Percentiles rank a stretch among this genome's conserved stretches.
Evolutionary conservation across 1,140 invertebrate genomes (phyloP).

Genomic region (Tetraneura akinire): DNA sequence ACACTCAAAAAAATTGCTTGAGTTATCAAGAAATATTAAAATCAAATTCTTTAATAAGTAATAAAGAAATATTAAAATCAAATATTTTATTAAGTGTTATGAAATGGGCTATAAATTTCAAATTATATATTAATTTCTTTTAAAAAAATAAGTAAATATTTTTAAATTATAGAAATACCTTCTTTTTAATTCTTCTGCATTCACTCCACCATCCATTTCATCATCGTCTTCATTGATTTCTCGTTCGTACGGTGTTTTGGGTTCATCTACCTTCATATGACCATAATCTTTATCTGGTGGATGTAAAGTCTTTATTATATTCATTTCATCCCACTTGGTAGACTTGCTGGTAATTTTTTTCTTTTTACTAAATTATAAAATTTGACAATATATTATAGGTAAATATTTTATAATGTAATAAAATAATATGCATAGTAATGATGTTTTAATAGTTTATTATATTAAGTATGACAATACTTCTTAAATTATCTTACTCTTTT

Average conservation of each 20-base stretch:
- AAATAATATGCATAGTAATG: neutral
- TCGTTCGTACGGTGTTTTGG: conserved; percentile 93
- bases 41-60: no score
- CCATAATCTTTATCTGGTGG: conserved; percentile 98
- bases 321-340: conserved; percentile 99
- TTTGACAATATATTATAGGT: no score
- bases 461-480: neutral
- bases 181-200: conserved; percentile 76
- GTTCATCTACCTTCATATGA: conserved; percentile 99
- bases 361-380: conserved; percentile 35
- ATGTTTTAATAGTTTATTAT: neutral
- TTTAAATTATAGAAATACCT: conserved; percentile 61
- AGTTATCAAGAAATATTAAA: no score
- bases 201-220: conserved; percentile 71
- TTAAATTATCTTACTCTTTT: conserved; percentile 62
- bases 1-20: no score
- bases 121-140: no score
- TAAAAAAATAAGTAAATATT: no score
- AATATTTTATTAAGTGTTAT: no score
- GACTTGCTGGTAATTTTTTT: conserved; percentile 65
- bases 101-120: no score
- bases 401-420: neutral
- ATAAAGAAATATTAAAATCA: no score
- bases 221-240: conserved; percentile 70
- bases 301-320: conserved; percentile 97